Conservation (phyloP, 2,888 invertebrate genomes). For the Parapristionchus giblindavisi region DNA sequence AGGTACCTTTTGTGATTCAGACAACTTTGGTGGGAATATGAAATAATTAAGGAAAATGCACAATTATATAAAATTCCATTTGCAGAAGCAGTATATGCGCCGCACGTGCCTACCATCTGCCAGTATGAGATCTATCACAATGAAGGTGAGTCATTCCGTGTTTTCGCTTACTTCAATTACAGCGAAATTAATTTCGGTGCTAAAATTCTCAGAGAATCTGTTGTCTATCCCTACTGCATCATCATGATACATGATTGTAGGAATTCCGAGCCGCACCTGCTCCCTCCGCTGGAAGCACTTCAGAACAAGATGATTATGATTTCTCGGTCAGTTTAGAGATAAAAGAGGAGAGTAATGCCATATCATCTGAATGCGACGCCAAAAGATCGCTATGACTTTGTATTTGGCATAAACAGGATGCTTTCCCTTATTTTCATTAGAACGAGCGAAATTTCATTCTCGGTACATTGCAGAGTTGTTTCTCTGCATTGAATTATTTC, state of each 20-base stretch:
- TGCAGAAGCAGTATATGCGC: constrained; percentile 30
- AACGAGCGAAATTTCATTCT: too few relatives aligned
- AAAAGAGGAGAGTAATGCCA: too few relatives aligned
- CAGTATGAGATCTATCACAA: constrained; percentile 32
- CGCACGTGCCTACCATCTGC: constrained; percentile 32
- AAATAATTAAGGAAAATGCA: background rate
- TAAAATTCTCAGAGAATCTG: background rate
- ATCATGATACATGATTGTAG: constrained; percentile 21
- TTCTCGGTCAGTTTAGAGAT: constrained; percentile 59
- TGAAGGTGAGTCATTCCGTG: background rate
- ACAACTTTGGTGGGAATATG: background rate
- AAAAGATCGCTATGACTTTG: too few relatives aligned
- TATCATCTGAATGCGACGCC: too few relatives aligned
- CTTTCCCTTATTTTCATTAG: too few relatives aligned
- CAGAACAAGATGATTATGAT: constrained; percentile 64
- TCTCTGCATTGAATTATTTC: too few relatives aligned
- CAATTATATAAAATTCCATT: background rate
- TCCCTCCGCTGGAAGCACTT: constrained; percentile 59
- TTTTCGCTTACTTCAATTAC: background rate
- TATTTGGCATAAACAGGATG: too few relatives aligned
- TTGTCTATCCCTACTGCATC: background rate
- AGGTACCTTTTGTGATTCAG: constrained; percentile 39
- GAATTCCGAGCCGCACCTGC: constrained; percentile 65
- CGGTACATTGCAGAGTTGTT: too few relatives aligned
- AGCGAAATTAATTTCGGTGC: background rate